Evolutionary conservation across 1,140 invertebrate genomes (phyloP).

Genomic region (Mamestra configurata): DNA sequence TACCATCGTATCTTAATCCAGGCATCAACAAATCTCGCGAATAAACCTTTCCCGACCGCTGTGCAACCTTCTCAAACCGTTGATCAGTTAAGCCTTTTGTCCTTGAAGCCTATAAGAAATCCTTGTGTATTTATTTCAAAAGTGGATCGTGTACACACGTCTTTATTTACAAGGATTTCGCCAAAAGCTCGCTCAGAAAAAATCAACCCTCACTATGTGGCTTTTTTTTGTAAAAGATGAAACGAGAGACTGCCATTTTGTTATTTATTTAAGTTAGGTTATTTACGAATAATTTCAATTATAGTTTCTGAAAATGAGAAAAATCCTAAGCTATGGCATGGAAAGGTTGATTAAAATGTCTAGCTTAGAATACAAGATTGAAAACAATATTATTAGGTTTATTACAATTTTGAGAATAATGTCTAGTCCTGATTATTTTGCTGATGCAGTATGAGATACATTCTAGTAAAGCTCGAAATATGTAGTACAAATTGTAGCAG

Average conservation of each 20-base stretch:
- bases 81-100: conserved; percentile 43
- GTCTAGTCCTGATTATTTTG: too few relatives aligned
- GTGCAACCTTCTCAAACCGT: conserved; percentile 25
- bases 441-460: too few relatives aligned
- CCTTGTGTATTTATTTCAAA: conserved; percentile 31
- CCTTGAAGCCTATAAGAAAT: conserved; percentile 28
- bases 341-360: too few relatives aligned
- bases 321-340: too few relatives aligned
- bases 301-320: too few relatives aligned
- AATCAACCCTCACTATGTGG: neutral
- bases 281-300: too few relatives aligned
- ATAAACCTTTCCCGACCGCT: conserved; percentile 4
- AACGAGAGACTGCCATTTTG: neutral
- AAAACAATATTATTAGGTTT: too few relatives aligned
- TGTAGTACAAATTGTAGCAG: too few relatives aligned
- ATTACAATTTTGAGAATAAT: too few relatives aligned
- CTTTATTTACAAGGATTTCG: conserved; percentile 23
- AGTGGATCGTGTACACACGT: conserved; percentile 1
- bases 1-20: conserved; percentile 12
- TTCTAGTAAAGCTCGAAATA: too few relatives aligned
- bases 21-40: conserved; percentile 12
- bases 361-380: too few relatives aligned
- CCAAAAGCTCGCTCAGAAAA: neutral
- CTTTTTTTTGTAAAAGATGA: neutral
- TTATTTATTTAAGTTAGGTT: neutral